Percentiles rank a stretch among this genome's conserved stretches.
Evolutionary conservation across 2,797 vertebrate species (phyloP).

Genomic region (Rhabdophis nuchalis): DNA sequence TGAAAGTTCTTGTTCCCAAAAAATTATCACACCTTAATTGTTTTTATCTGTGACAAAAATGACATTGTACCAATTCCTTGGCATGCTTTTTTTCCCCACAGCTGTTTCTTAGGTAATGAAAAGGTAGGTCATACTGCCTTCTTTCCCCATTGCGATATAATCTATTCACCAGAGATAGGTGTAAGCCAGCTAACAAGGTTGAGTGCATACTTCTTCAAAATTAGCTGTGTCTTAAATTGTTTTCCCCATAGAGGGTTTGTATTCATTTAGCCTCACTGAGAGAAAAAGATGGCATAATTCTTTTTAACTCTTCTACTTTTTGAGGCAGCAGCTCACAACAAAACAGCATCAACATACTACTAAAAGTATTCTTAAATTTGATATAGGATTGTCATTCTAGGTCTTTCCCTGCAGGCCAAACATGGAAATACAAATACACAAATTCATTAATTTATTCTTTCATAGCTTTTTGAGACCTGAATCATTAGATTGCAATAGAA

Average conservation of each 20-base stretch:
- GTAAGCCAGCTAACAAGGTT: not conserved
- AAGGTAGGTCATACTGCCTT: constrained; percentile 36
- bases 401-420: not conserved
- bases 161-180: constrained; percentile 28
- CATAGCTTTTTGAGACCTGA: not conserved
- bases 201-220: not conserved
- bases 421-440: not conserved
- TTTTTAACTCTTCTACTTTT: constrained; percentile 20
- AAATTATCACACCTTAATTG: constrained; percentile 34
- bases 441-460: not conserved
- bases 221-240: not conserved
- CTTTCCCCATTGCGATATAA: constrained; percentile 16
- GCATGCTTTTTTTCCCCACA: not conserved
- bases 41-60: constrained; percentile 32
- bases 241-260: not conserved
- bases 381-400: not conserved
- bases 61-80: constrained; percentile 23
- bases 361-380: not conserved
- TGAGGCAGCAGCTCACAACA: not conserved
- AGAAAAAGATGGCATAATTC: constrained; percentile 14
- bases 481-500: not conserved
- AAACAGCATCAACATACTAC: not conserved
- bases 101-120: constrained; percentile 27
- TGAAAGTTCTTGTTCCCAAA: constrained; percentile 33
- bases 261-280: constrained; percentile 11